phyloP scores from a whole-genome alignment of 2,888 invertebrate species.

The Linnaemya vulpina region DNA sequence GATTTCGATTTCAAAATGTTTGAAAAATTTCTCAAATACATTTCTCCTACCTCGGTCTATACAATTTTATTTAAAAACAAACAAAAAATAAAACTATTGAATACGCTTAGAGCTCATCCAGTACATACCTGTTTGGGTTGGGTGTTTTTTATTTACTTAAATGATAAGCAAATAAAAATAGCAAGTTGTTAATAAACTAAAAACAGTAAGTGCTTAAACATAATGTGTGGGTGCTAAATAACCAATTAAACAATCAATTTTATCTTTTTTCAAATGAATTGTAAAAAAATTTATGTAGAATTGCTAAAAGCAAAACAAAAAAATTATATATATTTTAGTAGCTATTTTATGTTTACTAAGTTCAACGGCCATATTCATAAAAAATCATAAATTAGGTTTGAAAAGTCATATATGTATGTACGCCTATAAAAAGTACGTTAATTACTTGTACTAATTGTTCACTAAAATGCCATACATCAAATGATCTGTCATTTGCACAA shows the following conservation, averaged over 20 bases:
- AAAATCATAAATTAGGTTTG: too few species aligned
- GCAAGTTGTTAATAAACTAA: neutral
- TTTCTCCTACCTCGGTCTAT: too few species aligned
- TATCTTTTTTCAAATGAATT: conserved; percentile 8
- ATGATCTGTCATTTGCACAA: too few species aligned
- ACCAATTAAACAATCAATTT: conserved; percentile 12
- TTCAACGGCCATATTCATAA: too few species aligned
- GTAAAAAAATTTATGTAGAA: neutral
- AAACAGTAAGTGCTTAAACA: neutral
- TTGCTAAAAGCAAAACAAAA: neutral
- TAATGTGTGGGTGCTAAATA: conserved; percentile 16
- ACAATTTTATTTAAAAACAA: neutral
- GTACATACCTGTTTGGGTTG: neutral
- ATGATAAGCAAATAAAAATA: neutral
- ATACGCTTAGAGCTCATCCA: neutral
- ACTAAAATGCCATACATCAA: too few species aligned
- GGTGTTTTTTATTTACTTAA: too few species aligned
- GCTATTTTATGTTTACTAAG: neutral
- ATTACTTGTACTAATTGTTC: too few species aligned
- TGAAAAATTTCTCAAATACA: too few species aligned
- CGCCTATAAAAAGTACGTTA: too few species aligned
- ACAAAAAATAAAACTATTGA: neutral
- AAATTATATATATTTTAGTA: neutral
- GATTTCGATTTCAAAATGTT: too few species aligned
- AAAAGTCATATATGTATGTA: too few species aligned